Base-by-base conservation (phyloP, 1,140 invertebrate genomes). In the Megathymus violae region DNA sequence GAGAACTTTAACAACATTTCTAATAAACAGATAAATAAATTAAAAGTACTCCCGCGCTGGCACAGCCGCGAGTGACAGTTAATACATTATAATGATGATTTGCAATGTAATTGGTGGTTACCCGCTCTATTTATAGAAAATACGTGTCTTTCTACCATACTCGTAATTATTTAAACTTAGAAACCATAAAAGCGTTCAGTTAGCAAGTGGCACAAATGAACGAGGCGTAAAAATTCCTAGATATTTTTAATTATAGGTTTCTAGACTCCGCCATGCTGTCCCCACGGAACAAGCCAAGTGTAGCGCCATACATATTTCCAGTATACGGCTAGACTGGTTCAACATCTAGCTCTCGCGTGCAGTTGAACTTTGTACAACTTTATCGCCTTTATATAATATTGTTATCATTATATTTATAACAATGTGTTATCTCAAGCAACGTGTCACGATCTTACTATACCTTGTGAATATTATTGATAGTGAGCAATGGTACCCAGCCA, bases 161-260 rank as follows among this genome's bases (percentile, higher is more conserved):
- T n/a, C n/a, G 44, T 47, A 13, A 47, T 22, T 38, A 38, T 0
- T 16, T 34, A 11, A 15, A 6, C 0, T 31, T 0, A 19, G 11
- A 22, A 10, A 13, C 16, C 16, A 17, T 22, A 22, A 22, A 52
- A 52, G 34, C 50, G 19, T 41, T 27, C 43, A 59, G 46, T 52
- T 61, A 70, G 51, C 59, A 76, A 79, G 68, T 82, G 59, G 76
- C 46, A 34, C 76, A 79, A 78, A 67, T 71, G 61, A 77, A 60
- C 67, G 77, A 78, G 78, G 67, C 71, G 77, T 74, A 71, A 74
- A 73, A 68, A 51, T 86, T 78, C 85, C 80, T 82, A 82, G 63
- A 69, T 66, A 47, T 69, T 76, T 22, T 75, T 86, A 86, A 89
- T 87, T 86, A 77, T 63, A 54, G 16, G 19, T 38, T 25, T 19